Evolutionary conservation across 2,113 vertebrate species (phyloP).

Genomic region (rat (Rattus norvegicus)): DNA sequence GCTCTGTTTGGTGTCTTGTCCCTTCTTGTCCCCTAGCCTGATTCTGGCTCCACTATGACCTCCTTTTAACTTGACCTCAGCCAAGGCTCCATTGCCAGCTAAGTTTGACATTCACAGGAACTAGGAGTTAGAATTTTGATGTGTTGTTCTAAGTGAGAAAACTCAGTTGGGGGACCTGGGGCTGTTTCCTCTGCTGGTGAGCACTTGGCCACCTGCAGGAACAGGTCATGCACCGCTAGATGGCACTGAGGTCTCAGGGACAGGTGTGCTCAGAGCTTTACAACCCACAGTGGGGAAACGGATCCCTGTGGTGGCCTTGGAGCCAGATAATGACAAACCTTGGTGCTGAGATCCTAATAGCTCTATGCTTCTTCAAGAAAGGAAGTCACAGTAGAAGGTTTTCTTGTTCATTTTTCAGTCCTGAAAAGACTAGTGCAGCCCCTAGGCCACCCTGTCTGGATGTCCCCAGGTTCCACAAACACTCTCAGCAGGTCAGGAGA

Average conservation of each 20-base stretch:
- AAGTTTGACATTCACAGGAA: not conserved
- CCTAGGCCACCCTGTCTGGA: too few species aligned
- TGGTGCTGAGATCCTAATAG: not conserved
- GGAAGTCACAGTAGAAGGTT: accelerated
- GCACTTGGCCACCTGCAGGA: not conserved
- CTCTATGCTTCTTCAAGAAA: not conserved
- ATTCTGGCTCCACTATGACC: not conserved
- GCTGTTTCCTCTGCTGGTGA: not conserved
- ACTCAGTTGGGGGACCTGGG: not conserved
- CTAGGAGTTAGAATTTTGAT: not conserved
- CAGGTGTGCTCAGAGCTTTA: not conserved
- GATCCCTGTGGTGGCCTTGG: not conserved
- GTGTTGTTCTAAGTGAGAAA: not conserved
- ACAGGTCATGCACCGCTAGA: not conserved
- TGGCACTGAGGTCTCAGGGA: not conserved
- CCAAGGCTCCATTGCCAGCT: not conserved
- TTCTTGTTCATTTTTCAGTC: not conserved
- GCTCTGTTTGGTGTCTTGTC: not conserved
- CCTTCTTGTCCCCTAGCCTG: not conserved
- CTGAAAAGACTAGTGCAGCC: not conserved
- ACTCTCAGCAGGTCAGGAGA: not conserved
- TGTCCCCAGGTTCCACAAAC: accelerated
- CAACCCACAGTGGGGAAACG: not conserved
- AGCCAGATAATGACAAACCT: too few species aligned
- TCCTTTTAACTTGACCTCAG: not conserved